Evolutionary conservation across 2,113 vertebrate species (phyloP), one percentile per base, ranked within the genome.

Genomic region (Lamprologus ornatipinnis): DNA sequence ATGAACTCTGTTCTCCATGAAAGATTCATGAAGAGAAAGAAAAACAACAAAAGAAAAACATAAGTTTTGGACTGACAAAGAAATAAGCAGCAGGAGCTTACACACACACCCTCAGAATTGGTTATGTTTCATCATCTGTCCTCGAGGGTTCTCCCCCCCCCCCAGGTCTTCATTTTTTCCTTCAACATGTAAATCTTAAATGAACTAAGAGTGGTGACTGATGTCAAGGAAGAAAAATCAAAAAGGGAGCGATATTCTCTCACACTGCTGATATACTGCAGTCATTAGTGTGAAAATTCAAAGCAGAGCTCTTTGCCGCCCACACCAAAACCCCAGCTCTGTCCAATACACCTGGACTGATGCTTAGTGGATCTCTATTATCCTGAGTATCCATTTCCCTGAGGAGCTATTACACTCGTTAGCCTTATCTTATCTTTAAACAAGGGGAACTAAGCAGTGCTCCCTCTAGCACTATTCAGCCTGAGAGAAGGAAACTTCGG

Each of bases 341-440:
- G 82, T 84, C 86, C 88, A 91, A 84, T 91, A 87, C 70, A 88
- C 86, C 89, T 92, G 85, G 80, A 82, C 89, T 88, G 92, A 94
- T 91, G 89, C 85, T 80, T 87, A 91, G 87, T 89, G 86, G 85
- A 92, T 94, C 92, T 94, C 92, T 88, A 93, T 95, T 92, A 94
- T 95, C 91, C 92, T 63, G 84, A 92, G 91, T 89, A 93, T 93
- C 93, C 88, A 82, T 92, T 92, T 94, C 93, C 95, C 93, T 73
- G 83, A 79, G 86, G 94, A 90, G 89, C 92, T 85, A 93, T 96
- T 95, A 94, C 42, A 94, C 87, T 95, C 55, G 89, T 95, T 96
- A 95, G 92, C 78, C 94, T 96, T 95, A 95, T 95, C 94, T 95
- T 93, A 95, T 95, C 94, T 96, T 95, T 95, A 92, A 96, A 94